Percentiles rank a stretch among this genome's conserved stretches.
Conservation (phyloP, 2,113 vertebrate genomes). For the Grammomys surdaster region DNA sequence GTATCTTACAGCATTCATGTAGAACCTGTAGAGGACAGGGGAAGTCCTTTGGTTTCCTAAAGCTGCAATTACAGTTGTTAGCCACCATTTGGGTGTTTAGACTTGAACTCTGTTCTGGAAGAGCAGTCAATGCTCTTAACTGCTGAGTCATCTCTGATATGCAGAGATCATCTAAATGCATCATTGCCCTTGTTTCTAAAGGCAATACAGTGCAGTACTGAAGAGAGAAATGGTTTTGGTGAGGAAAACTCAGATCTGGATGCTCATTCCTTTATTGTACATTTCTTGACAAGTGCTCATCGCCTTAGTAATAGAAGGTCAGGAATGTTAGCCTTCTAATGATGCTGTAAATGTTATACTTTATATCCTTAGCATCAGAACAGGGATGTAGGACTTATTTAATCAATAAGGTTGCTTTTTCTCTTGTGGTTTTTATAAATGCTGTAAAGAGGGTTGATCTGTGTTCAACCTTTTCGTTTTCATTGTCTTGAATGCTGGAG, state of each 20-base stretch:
- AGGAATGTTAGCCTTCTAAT: neutral
- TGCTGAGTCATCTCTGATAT: neutral
- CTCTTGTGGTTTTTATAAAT: neutral
- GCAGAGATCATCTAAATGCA: neutral
- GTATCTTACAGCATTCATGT: neutral
- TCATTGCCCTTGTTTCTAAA: neutral
- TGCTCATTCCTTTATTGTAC: neutral
- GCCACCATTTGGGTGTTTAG: neutral
- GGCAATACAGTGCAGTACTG: neutral
- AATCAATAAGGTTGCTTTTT: neutral
- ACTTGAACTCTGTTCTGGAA: neutral
- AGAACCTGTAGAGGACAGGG: neutral
- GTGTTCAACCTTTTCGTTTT: neutral
- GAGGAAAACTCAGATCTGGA: neutral
- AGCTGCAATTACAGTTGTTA: neutral
- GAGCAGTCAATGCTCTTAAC: neutral
- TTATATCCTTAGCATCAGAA: neutral
- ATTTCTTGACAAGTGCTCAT: neutral
- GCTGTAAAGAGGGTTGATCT: neutral
- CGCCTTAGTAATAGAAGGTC: neutral
- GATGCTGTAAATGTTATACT: neutral
- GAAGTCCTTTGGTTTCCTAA: neutral
- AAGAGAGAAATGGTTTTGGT: neutral
- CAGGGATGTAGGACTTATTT: neutral
- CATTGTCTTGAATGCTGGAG: neutral